Percentiles rank a stretch among this genome's conserved stretches.
Evolutionary conservation across 2,888 invertebrate genomes (phyloP).

Genomic region (Lithophane semibrunnea): DNA sequence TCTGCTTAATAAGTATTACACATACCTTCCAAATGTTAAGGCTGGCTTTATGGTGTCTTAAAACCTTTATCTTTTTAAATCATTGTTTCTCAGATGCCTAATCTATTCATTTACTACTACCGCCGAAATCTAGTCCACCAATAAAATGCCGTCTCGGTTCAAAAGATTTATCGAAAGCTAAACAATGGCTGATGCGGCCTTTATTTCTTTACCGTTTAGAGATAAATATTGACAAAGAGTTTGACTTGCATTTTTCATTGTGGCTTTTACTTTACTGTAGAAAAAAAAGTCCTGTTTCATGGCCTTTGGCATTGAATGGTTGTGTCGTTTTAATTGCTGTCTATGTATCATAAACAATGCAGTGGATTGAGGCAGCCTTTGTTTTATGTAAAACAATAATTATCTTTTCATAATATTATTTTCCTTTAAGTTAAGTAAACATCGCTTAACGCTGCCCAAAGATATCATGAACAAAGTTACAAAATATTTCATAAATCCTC

Average conservation of each 20-base stretch:
- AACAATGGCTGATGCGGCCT: constrained; percentile 45
- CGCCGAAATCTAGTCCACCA: constrained; percentile 11
- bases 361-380: constrained; percentile 6
- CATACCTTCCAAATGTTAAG: background rate
- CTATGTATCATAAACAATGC: constrained; percentile 35
- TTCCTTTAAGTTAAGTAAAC: constrained; percentile 10
- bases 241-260: constrained; percentile 28
- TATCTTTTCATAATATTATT: background rate
- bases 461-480: constrained; percentile 15
- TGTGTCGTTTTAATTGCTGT: constrained; percentile 31
- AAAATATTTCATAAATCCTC: constrained; percentile 23
- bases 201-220: constrained; percentile 27
- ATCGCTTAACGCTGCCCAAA: constrained; percentile 11
- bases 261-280: background rate
- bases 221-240: constrained; percentile 12
- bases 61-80: background rate
- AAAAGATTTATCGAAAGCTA: constrained; percentile 35
- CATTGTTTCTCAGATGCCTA: background rate
- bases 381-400: constrained; percentile 8
- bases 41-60: background rate
- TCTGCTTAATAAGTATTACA: background rate
- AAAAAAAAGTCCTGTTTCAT: background rate
- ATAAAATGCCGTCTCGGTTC: constrained; percentile 41
- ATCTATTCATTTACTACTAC: constrained; percentile 11
- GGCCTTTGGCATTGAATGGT: constrained; percentile 7